Conservation (phyloP, 1,140 invertebrate genomes). For the Trachymyrmex cornetzi region DNA sequence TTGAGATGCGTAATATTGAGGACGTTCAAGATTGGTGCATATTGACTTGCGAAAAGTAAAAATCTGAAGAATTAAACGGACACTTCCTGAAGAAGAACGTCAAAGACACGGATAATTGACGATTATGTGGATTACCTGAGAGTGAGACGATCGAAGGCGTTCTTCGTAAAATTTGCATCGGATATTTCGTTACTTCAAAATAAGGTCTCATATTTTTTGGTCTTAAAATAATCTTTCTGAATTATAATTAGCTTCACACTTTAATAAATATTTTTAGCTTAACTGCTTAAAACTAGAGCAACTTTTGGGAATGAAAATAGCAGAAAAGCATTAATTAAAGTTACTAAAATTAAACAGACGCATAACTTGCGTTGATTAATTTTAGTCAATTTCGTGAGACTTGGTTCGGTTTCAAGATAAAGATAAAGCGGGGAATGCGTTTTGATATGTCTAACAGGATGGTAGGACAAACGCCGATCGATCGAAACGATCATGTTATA, state of each 20-base stretch:
- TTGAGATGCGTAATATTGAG: slow-evolving; percentile 21
- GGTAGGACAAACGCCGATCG: background rate
- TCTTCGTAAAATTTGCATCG: background rate
- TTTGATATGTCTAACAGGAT: slow-evolving; percentile 20
- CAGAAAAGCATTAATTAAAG: slow-evolving; percentile 48
- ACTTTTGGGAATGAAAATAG: slow-evolving; percentile 37
- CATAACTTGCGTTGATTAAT: slow-evolving; percentile 43
- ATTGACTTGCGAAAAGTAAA: background rate
- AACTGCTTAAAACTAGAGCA: background rate
- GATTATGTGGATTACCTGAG: slow-evolving; percentile 16
- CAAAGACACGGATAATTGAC: slow-evolving; percentile 56
- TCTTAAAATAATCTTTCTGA: background rate
- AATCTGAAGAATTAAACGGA: slow-evolving; percentile 17
- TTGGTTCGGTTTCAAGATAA: slow-evolving; percentile 53
- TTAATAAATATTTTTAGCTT: slow-evolving; percentile 34
- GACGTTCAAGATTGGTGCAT: background rate
- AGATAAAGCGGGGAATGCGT: slow-evolving; percentile 61
- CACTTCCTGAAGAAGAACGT: slow-evolving; percentile 30
- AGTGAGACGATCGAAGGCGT: slow-evolving; percentile 29
- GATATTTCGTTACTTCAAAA: background rate
- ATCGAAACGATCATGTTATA: slow-evolving; percentile 21
- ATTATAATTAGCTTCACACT: slow-evolving; percentile 9
- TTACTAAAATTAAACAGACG: slow-evolving; percentile 41
- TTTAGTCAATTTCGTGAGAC: slow-evolving; percentile 38
- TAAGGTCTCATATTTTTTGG: background rate